Conservation (phyloP, 2,113 vertebrate species). For the Corydoras sp. region DNA sequence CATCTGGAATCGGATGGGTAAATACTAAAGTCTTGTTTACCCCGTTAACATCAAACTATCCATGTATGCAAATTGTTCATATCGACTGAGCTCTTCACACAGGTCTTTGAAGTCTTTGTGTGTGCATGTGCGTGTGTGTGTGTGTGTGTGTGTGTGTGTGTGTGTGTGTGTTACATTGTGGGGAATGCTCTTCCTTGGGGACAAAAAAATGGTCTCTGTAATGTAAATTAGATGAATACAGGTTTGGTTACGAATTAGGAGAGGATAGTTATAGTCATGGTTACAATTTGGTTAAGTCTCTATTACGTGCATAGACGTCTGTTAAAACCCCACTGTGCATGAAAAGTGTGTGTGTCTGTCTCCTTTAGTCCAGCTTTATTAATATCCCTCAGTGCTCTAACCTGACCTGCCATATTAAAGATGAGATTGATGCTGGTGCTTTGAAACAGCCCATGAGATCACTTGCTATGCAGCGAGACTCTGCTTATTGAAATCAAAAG, state of each 20-base stretch:
- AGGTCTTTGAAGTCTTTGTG: conserved; percentile 29
- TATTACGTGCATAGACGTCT: neutral
- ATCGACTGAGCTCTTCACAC: conserved; percentile 18
- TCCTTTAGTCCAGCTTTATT: neutral
- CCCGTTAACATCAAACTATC: conserved; percentile 26
- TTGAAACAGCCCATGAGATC: neutral
- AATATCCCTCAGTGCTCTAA: conserved; percentile 1
- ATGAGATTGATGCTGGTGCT: neutral
- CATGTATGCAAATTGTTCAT: conserved; percentile 27
- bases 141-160: no score
- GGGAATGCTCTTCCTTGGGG: no score
- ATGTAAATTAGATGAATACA: no score
- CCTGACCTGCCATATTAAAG: conserved; percentile 12
- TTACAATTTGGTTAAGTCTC: no score
- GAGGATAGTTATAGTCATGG: no score
- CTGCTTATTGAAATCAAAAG: no score
- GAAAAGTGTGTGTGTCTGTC: neutral
- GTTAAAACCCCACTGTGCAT: neutral
- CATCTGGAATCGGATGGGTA: neutral
- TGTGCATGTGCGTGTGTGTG: no score
- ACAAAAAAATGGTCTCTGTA: no score
- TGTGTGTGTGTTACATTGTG: no score
- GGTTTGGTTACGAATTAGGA: no score
- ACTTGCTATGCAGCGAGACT: neutral
- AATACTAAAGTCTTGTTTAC: no score